Base-by-base conservation (phyloP, 2,113 vertebrate species). In the Sterrhoptilus dennistouni region DNA sequence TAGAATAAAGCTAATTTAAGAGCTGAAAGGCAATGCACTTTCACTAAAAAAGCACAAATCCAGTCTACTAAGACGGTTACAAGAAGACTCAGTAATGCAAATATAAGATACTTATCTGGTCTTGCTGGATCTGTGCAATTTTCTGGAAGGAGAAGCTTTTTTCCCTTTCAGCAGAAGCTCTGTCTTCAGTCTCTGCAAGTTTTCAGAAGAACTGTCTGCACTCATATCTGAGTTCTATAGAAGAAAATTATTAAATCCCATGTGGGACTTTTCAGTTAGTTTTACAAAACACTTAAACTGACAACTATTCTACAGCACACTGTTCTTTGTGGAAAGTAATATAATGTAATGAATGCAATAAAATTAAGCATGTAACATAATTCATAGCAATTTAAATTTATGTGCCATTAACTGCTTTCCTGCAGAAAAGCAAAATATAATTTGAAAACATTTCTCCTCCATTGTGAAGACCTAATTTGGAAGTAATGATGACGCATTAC, bases 21-120 rank as follows among this genome's bases (percentile, higher is more conserved):
- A 81, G 40, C 83, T 92, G 76, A 87, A 93, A 94, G 86, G 76
- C 92, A 94, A 92, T 35, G 53, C 68, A 97, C 93, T 96, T 97
- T 96, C 93, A 95, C 93, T 93, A 93, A 94, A 97, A 96, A 96
- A 78, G 35, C 68, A 92, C 79, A 95, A 95, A 96, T 86, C 70
- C 82, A 83, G 70, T n/a, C 87, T 63, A 69, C 70, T 96, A 90
- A 94, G 87, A 83, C 0, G 9, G 82, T 81, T 94, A 95, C 42
- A 2, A 70, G 74, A 84, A 78, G 66, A 80, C 50, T 42, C 14
- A 4, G 44, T 71, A 90, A 96, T 83, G 79, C 64, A 89, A 83
- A 94, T 92, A 75, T 74, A 96, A 95, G 85, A 56, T 71, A 78
- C 92, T 97, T 96, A 96, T 38, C 93, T 92, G 76, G 27, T 64